Base-by-base conservation (phyloP, 2,113 vertebrate genomes). In the Oryzias javanicus region DNA sequence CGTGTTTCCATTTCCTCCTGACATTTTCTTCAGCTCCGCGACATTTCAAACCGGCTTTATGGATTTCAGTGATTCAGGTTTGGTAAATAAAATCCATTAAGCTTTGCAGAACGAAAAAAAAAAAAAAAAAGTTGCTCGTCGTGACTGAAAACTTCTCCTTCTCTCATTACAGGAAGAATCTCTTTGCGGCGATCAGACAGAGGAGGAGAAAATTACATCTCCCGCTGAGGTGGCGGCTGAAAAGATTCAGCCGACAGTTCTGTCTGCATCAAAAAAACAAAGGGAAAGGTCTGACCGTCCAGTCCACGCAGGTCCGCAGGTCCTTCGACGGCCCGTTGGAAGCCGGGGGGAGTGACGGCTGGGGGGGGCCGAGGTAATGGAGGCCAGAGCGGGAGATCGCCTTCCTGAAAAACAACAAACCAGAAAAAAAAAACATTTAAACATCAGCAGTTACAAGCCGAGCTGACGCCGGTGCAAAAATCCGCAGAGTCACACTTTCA, bases 301-400 rank as follows among this genome's bases (percentile, higher is more conserved):
- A 99, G 89, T 99, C 97, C 86, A 96, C 89, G 50, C 89, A 87
- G 3, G 93, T 93, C 42, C 93, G 93, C 1, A 94, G 93, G 78
- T 98, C 96, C 87, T 95, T 98, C 62, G 90, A 91, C 50, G 97
- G 96, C 74, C 96, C 97, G n/a, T 98, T 98, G 84, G 92, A 94
- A 24, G 95, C 88, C 13, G 93, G 85, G 52, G 93, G 90, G 84
- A 89, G 91, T 64, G 92, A 86, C 44, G 88, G 85, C 42, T 96
- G 95, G 14, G 92, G 90, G 0, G 95, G 95, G 27, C 93, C 94
- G 82, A 98, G 89, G 80, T 98, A 97, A 88, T 99, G 97, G 55
- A 99, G 94, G 68, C 97, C 97, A 22, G 97, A 95, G 55, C 97
- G 94, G 50, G 95, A 98, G 88, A 98, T 98, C n/a, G 97, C 97